Base-by-base conservation (phyloP, 2,797 vertebrate genomes). In the Tachyglossus aculeatus region DNA sequence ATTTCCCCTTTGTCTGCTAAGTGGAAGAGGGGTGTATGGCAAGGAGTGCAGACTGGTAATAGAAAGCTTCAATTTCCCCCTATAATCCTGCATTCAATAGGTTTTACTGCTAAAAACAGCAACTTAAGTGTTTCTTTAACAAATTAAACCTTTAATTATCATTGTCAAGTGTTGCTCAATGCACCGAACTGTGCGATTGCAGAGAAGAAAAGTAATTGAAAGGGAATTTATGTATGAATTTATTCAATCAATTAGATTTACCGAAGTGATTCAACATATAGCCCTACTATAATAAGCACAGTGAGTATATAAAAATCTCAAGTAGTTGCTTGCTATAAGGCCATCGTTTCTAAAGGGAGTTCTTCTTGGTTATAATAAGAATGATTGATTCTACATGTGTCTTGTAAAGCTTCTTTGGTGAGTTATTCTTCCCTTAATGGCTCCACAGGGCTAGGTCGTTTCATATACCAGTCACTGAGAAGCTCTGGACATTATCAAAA, bases 181-280 rank as follows among this genome's bases (percentile, higher is more conserved):
- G 78, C 68, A 64, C 59, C 48, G 60, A 58, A 79, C 47, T 82
- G 33, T 81, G 83, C 83, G 86, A 86, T 61, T 74, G 57, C 67
- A 83, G 77, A 72, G 72, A 69, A 77, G 77, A 60, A 75, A 44
- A 77, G 50, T 79, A 81, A 83, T 77, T 86, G 70, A 84, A 74
- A 60, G 78, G 56, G 31, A 72, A 83, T 86, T 82, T 83, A 74
- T 65, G 58, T 82, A 70, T 80, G 72, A 75, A 81, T 86, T 80
- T 81, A 83, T 83, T 77, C 82, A 83, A 81, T 85, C 74, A 83
- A 81, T 76, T 77, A 85, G 50, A 83, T 77, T 84, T 86, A 69
- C 53, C 67, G 69, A 76, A 82, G 68, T 79, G 69, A 81, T 85
- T 87, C 78, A 70, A 75, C 59, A 50, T 43, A 70, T 51, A 57